Conservation (phyloP, 1,140 invertebrate species). For the Antheraea pernyi region DNA sequence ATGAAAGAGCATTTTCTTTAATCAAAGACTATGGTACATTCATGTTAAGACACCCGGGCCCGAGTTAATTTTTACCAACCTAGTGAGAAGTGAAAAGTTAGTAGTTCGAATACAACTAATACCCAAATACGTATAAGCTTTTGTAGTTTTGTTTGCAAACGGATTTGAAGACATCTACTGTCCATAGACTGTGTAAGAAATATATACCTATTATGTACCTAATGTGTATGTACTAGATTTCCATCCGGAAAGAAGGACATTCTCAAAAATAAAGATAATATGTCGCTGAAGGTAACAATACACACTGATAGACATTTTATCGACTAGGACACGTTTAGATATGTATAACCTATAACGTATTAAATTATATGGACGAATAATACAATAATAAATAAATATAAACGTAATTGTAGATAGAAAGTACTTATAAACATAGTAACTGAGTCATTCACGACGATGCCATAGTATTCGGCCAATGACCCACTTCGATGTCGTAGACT, state of each 20-base stretch:
- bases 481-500: constrained; percentile 56
- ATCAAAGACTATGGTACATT: too few species aligned
- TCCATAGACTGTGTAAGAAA: too few species aligned
- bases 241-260: not conserved
- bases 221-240: too few species aligned
- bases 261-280: not conserved
- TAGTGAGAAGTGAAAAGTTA: too few species aligned
- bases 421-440: constrained; percentile 48
- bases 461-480: constrained; percentile 70
- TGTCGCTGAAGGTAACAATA: not conserved
- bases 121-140: too few species aligned
- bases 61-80: too few species aligned
- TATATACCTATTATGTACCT: too few species aligned
- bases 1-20: too few species aligned
- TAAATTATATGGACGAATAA: not conserved
- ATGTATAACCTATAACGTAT: not conserved
- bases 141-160: too few species aligned
- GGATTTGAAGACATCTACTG: too few species aligned
- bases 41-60: too few species aligned
- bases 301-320: not conserved
- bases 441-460: constrained; percentile 56
- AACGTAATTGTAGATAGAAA: constrained; percentile 24
- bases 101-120: too few species aligned
- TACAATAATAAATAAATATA: not conserved
- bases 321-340: not conserved